Percentiles rank a stretch among this genome's conserved stretches.
Evolutionary conservation across 2,888 invertebrate species (phyloP).

Genomic region (Actias luna): DNA sequence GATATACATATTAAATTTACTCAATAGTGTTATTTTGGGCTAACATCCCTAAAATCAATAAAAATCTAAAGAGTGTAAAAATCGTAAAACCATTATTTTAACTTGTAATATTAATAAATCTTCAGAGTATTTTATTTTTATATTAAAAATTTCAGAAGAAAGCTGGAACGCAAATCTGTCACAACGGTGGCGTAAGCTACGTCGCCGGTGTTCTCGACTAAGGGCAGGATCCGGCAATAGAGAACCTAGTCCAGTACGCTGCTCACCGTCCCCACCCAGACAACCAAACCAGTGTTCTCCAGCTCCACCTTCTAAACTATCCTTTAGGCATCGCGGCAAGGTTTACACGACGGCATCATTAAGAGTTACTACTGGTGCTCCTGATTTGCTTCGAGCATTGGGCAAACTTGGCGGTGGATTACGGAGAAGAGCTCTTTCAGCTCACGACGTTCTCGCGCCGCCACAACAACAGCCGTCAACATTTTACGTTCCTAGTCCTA

Average conservation of each 20-base stretch:
- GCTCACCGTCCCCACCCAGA: conserved; percentile 80
- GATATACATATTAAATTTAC: too few species aligned
- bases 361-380: conserved; percentile 81
- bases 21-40: too few species aligned
- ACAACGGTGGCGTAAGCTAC: conserved; percentile 87
- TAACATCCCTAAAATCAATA: too few species aligned
- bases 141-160: conserved; percentile 80
- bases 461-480: conserved; percentile 81
- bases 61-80: too few species aligned
- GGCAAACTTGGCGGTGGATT: conserved; percentile 87
- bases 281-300: conserved; percentile 76
- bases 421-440: conserved; percentile 85
- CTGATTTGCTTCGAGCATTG: conserved; percentile 85
- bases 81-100: too few species aligned
- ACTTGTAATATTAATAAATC: background rate
- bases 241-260: conserved; percentile 79
- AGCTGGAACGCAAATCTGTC: conserved; percentile 88
- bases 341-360: conserved; percentile 77
- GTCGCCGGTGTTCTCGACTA: conserved; percentile 86
- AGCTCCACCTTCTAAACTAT: conserved; percentile 71
- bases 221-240: conserved; percentile 83
- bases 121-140: background rate
- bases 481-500: conserved; percentile 87
- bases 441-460: conserved; percentile 85
- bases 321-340: conserved; percentile 76